Evolutionary conservation across 2,113 vertebrate species (phyloP).

Genomic region (Psammodynastes pulverulentus): DNA sequence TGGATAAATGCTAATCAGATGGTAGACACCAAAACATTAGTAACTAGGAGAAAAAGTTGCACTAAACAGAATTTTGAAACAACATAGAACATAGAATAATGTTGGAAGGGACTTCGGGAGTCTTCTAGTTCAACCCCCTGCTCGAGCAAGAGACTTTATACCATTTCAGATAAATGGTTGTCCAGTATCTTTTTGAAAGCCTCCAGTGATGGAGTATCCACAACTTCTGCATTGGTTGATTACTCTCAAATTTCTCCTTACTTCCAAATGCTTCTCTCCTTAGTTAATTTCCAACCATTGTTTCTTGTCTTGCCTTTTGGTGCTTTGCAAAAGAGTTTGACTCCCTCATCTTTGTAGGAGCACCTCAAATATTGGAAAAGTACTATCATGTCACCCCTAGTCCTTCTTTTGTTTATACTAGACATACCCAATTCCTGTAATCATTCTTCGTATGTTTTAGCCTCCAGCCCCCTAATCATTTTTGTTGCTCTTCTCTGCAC

Average conservation of each 20-base stretch:
- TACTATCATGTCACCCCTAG: not conserved
- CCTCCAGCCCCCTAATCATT: not conserved
- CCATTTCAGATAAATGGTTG: too few species aligned
- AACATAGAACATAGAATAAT: not conserved
- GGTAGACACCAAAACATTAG: not conserved
- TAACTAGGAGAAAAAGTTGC: not conserved
- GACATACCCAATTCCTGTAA: not conserved
- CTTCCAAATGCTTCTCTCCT: not conserved
- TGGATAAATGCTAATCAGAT: not conserved
- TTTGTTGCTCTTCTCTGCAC: not conserved
- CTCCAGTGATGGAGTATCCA: not conserved
- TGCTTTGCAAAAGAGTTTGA: not conserved
- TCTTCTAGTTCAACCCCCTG: not conserved
- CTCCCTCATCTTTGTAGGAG: not conserved
- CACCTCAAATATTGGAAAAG: not conserved
- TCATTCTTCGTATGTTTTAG: not conserved
- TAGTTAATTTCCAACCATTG: not conserved
- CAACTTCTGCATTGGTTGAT: not conserved
- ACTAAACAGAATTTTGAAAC: not conserved
- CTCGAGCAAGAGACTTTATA: not conserved
- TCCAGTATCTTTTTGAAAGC: not conserved
- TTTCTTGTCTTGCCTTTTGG: not conserved
- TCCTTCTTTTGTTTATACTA: not conserved
- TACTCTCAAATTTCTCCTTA: not conserved
- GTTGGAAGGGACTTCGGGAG: not conserved